phyloP scores from a whole-genome alignment of 37 sponge, comb jelly and placozoan species.

The Bolinopsis microptera region DNA sequence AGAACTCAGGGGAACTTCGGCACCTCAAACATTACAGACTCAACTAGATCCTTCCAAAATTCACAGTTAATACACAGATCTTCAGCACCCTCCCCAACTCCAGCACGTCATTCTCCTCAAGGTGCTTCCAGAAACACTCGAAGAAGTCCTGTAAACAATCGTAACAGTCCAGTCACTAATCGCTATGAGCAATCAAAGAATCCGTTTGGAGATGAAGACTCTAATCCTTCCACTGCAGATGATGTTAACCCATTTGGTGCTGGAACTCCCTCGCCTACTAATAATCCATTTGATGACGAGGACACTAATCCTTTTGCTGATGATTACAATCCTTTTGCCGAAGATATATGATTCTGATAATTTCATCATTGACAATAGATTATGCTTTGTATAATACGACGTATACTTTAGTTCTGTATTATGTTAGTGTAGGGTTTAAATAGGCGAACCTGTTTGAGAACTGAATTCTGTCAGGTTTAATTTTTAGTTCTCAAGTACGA shows the following conservation, averaged over 20 bases:
- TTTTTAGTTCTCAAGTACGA: no score
- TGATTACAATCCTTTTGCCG: conserved; percentile 59
- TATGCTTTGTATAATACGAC: background rate
- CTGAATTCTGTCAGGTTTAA: no score
- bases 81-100: background rate
- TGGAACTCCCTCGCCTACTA: background rate
- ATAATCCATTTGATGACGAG: conserved; percentile 45
- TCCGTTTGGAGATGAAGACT: background rate
- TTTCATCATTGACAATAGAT: background rate
- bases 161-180: background rate
- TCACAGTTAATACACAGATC: background rate
- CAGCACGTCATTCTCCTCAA: background rate
- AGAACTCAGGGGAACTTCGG: background rate
- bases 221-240: background rate
- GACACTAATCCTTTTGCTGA: conserved; percentile 49
- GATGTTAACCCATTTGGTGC: conserved; percentile 16
- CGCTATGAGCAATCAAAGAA: background rate
- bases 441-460: no score
- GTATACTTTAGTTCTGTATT: no score
- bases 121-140: background rate
- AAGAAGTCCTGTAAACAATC: background rate
- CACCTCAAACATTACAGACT: background rate
- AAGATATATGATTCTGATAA: background rate
- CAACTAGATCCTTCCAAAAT: background rate
- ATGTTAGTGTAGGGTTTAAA: no score